A percentile compares a stretch with the other conserved stretches of the same genome.
These are phyloP conservation scores for Platygyra sinensis DNA, from an alignment of 64 coral and sea anemone genomes.

Conservation along the genomic window DNA sequence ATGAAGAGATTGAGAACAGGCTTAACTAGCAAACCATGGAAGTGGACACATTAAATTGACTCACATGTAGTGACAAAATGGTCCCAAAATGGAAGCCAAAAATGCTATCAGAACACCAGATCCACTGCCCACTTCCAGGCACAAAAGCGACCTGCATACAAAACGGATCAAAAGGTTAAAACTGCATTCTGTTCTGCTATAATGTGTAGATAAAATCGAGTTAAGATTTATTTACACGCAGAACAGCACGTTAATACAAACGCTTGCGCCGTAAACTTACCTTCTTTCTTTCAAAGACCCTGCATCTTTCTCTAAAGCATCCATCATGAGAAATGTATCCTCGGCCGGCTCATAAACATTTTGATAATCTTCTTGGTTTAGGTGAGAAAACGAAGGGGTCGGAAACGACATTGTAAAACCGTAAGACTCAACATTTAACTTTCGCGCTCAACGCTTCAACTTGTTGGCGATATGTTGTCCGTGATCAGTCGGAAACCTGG, in stretches of 20 bases:
- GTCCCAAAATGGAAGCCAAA: constrained; percentile 65
- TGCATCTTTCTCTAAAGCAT: constrained; percentile 91
- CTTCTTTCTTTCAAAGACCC: constrained; percentile 56
- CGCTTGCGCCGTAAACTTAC: not conserved
- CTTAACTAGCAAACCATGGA: not conserved
- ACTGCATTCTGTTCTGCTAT: no score
- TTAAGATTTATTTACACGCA: no score
- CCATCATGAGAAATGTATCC: constrained; percentile 95
- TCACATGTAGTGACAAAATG: constrained; percentile 55
- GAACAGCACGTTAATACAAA: not conserved
- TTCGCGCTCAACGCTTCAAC: not conserved
- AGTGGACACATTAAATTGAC: not conserved
- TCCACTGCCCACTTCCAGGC: constrained; percentile 80
- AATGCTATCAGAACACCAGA: constrained; percentile 71
- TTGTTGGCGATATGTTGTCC: constrained; percentile 70
- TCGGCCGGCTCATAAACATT: constrained; percentile 95
- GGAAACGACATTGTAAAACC: constrained; percentile 51
- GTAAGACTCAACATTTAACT: not conserved
- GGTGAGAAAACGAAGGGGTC: constrained; percentile 76
- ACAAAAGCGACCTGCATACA: constrained; percentile 51
- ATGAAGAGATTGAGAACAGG: no score
- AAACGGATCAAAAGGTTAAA: not conserved
- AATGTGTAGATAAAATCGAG: not conserved
- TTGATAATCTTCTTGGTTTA: constrained; percentile 71
- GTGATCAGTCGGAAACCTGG: constrained; percentile 20